phyloP scores from a whole-genome alignment of 2,888 invertebrate species.

The Eupsilia transversa region DNA sequence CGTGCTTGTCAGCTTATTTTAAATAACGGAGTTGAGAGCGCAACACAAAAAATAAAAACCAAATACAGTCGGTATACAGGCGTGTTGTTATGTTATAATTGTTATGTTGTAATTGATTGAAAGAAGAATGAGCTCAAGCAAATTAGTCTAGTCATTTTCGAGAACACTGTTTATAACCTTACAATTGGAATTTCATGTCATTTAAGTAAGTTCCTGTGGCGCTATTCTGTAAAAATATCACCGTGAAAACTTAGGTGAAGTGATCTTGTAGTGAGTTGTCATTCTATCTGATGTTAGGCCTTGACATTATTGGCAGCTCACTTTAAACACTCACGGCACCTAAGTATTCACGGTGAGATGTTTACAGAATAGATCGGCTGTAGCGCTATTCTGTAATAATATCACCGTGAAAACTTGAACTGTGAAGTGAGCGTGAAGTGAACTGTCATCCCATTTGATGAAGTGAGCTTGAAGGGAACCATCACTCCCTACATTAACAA shows the following conservation, averaged over 20 bases:
- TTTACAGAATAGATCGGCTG: too few species aligned
- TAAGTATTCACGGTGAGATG: too few species aligned
- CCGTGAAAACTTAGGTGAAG: neutral
- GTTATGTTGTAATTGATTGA: neutral
- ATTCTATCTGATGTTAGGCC: neutral
- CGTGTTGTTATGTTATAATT: neutral
- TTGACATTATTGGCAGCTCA: too few species aligned
- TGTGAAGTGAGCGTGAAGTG: neutral
- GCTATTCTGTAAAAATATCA: neutral
- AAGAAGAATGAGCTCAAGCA: neutral
- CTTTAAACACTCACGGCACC: too few species aligned
- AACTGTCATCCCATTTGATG: neutral
- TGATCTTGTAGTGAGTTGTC: neutral
- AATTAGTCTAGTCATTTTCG: neutral
- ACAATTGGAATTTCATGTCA: neutral
- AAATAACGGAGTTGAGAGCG: neutral
- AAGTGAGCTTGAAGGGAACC: neutral
- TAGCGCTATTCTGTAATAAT: neutral
- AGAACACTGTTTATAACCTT: neutral
- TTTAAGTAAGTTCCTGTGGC: neutral
- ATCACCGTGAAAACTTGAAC: too few species aligned
- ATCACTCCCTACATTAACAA: neutral
- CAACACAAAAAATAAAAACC: neutral
- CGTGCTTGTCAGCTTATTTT: neutral
- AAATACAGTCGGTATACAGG: neutral